Percentiles rank a stretch among this genome's conserved stretches.
Evolutionary conservation across 2,797 vertebrate genomes (phyloP).

Genomic region (Siniperca obscura): DNA sequence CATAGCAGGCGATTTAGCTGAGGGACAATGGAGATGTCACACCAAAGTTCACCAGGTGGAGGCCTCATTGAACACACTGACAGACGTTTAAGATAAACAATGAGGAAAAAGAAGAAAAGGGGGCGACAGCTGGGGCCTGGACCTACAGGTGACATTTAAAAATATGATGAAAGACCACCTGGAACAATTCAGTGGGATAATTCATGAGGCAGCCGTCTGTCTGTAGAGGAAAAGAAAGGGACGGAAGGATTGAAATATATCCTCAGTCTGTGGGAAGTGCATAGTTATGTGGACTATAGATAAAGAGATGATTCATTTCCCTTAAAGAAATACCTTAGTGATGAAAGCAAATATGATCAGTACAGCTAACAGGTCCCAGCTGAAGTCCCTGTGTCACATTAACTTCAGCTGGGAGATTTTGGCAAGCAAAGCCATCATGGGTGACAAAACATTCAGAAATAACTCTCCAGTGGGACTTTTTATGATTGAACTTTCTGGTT

Average conservation of each 20-base stretch:
- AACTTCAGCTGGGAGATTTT: neutral
- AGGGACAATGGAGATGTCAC: constrained; percentile 49
- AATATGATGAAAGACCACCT: constrained; percentile 48
- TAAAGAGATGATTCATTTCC: neutral
- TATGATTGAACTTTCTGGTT: neutral
- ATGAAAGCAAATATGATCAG: neutral
- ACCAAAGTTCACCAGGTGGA: constrained; percentile 50
- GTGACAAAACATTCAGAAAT: constrained; percentile 2
- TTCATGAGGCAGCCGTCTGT: constrained; percentile 25
- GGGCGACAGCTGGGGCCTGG: neutral
- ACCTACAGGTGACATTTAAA: constrained; percentile 38
- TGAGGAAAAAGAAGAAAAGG: constrained; percentile 35
- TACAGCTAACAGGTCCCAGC: constrained; percentile 15
- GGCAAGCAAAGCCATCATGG: neutral
- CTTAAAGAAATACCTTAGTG: neutral
- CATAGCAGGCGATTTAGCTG: constrained; percentile 10
- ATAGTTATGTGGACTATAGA: neutral
- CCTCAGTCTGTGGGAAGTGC: neutral
- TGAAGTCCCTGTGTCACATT: neutral
- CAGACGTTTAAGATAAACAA: constrained; percentile 32
- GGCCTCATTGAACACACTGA: constrained; percentile 27
- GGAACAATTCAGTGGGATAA: constrained; percentile 15
- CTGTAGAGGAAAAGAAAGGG: constrained; percentile 1
- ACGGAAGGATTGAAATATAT: neutral
- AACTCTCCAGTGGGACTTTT: neutral